A percentile compares a stretch with the other conserved stretches of the same genome.
Conservation (phyloP, 2,888 invertebrate genomes). For the Lithophane leautieri region DNA sequence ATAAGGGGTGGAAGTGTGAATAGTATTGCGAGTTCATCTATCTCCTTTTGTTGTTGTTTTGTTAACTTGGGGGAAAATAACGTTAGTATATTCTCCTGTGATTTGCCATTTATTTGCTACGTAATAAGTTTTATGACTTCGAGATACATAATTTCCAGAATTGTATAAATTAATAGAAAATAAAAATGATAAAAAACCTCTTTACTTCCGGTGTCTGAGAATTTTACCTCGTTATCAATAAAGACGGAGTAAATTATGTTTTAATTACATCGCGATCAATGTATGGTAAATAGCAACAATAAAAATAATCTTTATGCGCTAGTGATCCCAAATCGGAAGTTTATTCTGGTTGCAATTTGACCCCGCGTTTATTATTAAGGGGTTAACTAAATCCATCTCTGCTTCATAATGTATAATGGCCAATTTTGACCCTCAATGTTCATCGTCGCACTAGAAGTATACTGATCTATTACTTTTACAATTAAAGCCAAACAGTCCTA, state of each 20-base stretch:
- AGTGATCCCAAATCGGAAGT: too few relatives aligned
- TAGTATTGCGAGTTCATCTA: not conserved
- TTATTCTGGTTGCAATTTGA: too few relatives aligned
- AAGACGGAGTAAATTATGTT: too few relatives aligned
- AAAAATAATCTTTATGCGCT: too few relatives aligned
- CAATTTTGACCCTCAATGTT: not conserved
- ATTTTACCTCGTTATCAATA: too few relatives aligned
- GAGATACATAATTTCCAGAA: not conserved
- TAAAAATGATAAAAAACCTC: too few relatives aligned
- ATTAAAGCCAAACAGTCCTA: constrained; percentile 15
- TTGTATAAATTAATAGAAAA: too few relatives aligned
- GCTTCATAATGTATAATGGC: not conserved
- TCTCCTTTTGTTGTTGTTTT: too few relatives aligned
- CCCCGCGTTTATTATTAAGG: too few relatives aligned
- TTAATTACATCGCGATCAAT: too few relatives aligned
- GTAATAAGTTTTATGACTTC: not conserved
- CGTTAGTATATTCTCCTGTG: not conserved
- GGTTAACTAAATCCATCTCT: not conserved
- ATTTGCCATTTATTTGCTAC: not conserved
- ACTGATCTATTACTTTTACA: not conserved
- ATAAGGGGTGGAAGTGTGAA: not conserved
- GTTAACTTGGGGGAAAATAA: not conserved
- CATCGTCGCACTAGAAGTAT: not conserved
- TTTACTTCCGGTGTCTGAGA: too few relatives aligned
- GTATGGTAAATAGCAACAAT: too few relatives aligned